Evolutionary conservation across 2,797 vertebrate species (phyloP), one percentile per base, ranked within the genome.

Genomic region (Mus caroli): DNA sequence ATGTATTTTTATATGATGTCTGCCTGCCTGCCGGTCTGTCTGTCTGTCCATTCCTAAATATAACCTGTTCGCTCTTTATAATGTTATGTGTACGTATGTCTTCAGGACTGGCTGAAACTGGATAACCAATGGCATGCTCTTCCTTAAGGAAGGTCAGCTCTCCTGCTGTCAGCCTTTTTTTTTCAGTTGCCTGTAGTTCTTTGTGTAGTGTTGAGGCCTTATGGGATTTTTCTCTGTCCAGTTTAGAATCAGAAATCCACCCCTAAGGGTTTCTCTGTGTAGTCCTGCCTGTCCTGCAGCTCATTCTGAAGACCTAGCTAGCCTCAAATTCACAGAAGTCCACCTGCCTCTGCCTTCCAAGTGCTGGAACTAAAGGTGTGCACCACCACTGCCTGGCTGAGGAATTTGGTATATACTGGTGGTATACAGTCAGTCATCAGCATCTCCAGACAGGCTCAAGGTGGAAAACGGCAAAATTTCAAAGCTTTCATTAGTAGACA

Each of bases 401-500:
- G 73, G 22, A 43, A 75, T 43, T 87, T 89, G 46, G n/a, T 52
- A 2, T 28, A 54, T 71, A 84, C 15, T 82, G 10, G 75, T 28
- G 67, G 20, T 17, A 85, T 14, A 46, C 6, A 40, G 76, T 26
- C 26, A 77, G 82, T 46, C 69, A 34, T 76, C 26, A 79, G 28
- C 31, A 40, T 6, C 12, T 97, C 69, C 94, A 88, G 88, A 89
- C 20, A 82, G 62, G 46, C 7, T 90, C 54, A 85, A 64, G 87
- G 64, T 67, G 58, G n/a, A 92, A 95, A 94, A 84, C 8, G 40
- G 24, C 85, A 15, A 84, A 94, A 60, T 69, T 60, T 69, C 60
- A 62, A 91, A 73, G 6, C 64, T 97, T 79, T 90, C 43, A 37
- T 43, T 96, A 11, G 28, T 24, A 50, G 60, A 58, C 64, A 20